Evolutionary conservation across 2,888 invertebrate genomes (phyloP), one percentile per base, ranked within the genome.

Genomic region (Lamellibrachia columna): DNA sequence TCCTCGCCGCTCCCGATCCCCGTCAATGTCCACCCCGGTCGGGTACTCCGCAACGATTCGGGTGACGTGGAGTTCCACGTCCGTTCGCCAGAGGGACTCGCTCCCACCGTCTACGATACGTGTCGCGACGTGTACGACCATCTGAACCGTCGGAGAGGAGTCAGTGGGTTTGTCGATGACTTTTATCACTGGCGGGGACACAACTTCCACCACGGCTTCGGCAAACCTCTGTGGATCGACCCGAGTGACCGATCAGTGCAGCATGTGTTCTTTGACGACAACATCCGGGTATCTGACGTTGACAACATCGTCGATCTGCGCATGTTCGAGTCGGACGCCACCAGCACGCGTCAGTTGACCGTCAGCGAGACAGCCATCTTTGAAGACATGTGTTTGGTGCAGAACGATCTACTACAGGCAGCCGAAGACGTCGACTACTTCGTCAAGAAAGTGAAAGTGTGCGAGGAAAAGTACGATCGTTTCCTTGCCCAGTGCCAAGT

Each of bases 261-360:
- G 91, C 96, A 96, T 93, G 96, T 96, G 90, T 94, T 96, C 93
- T 96, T 96, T 93, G 96, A 96, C 93, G 96, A 96, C 94, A 96
- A 96, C 93, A 95, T 96, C 92, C 94, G 96, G 58, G 94, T 95
- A 7, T 95, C 94, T 90, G 96, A 96, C 92, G 95, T 95, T 55
- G 96, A 96, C 94, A 96, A 95, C 93, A 96, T 96, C 91, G 95
- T 96, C 7, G 95, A 96, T 93, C 94, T 96, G 7, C 94, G 96
- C 11, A 92, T 95, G 93, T 95, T 95, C 92, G 94, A 95, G 92
- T 92, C 93, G 28, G 93, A 93, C 11, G 93, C 93, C 90, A 52
- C 53, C 91, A n/a, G 93, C 94, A 9, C 94, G 95, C 40, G 93
- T 94, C 40, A 96, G 95, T 93, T 96, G 53, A 93, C 94, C 22